Percentiles rank a stretch among this genome's conserved stretches.
Evolutionary conservation across 1,140 invertebrate genomes (phyloP).

Genomic region (Mesaphorura yosii): DNA sequence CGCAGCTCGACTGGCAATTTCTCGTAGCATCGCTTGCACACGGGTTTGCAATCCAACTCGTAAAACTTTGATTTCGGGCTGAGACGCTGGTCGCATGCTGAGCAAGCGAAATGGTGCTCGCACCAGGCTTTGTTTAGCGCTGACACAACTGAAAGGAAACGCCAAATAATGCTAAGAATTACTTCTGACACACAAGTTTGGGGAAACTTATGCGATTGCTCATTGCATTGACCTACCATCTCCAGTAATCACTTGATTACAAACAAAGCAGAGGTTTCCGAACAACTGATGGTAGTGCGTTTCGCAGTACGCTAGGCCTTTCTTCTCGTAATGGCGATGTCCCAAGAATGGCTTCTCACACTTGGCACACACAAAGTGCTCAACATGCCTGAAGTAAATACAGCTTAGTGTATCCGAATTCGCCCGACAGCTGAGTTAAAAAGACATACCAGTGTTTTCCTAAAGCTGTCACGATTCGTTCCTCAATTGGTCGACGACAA

Average conservation of each 20-base stretch:
- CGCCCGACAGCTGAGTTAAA: too few relatives aligned
- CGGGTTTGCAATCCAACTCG: constrained; percentile 95
- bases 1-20: constrained; percentile 89
- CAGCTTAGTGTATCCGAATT: neutral
- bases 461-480: constrained; percentile 90
- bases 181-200: neutral
- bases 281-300: constrained; percentile 98
- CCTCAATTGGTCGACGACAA: constrained; percentile 90
- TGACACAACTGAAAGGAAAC: constrained; percentile 76
- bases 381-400: constrained; percentile 31
- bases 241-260: constrained; percentile 93
- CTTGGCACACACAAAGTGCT: constrained; percentile 99
- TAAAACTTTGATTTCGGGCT: constrained; percentile 99
- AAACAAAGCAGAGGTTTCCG: constrained; percentile 96
- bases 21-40: constrained; percentile 97
- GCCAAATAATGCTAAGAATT: constrained; percentile 17
- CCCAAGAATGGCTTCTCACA: constrained; percentile 99
- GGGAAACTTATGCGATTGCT: too few relatives aligned
- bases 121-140: constrained; percentile 99
- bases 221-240: constrained; percentile 66
- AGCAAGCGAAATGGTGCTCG: constrained; percentile 97
- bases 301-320: constrained; percentile 97
- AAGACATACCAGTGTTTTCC: constrained; percentile 99
- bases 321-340: constrained; percentile 97
- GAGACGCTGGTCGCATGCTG: constrained; percentile 93